Evolutionary conservation across 2,888 invertebrate genomes (phyloP).

Genomic region (Drosophila birchii): DNA sequence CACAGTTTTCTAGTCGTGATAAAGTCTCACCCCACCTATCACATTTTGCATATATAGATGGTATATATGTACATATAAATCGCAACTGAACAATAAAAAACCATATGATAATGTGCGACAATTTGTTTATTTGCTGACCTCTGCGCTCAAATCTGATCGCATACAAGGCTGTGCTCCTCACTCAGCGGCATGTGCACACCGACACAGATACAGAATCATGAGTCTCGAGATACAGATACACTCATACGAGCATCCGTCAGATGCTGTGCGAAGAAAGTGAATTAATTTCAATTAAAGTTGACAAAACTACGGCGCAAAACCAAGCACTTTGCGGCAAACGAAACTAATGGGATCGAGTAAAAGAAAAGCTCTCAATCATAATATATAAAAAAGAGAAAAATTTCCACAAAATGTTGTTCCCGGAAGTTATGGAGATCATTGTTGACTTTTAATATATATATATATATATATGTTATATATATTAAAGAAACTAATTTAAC

Average conservation of each 20-base stretch:
- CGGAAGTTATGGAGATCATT: slow-evolving; percentile 8
- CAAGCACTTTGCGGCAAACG: slow-evolving; percentile 50
- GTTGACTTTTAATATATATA: not conserved
- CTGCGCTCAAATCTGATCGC: slow-evolving; percentile 83
- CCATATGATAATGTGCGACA: slow-evolving; percentile 59
- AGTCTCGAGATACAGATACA: slow-evolving; percentile 7
- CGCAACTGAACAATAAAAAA: slow-evolving; percentile 55
- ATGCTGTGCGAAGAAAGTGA: slow-evolving; percentile 74
- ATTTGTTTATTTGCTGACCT: slow-evolving; percentile 81
- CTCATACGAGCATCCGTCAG: slow-evolving; percentile 21
- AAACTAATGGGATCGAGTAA: slow-evolving; percentile 45
- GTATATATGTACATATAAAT: slow-evolving; percentile 2
- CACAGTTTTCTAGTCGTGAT: slow-evolving; percentile 27
- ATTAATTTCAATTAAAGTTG: slow-evolving; percentile 80
- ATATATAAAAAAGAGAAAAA: not conserved
- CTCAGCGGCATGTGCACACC: slow-evolving; percentile 52
- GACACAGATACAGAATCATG: slow-evolving; percentile 23
- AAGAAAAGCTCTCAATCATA: slow-evolving; percentile 18
- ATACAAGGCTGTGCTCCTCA: slow-evolving; percentile 78
- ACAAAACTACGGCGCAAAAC: slow-evolving; percentile 78
- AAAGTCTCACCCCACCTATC: slow-evolving; percentile 1
- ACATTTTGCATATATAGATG: slow-evolving; percentile 18
- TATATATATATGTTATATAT: no score
- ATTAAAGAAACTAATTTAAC: slow-evolving; percentile 16
- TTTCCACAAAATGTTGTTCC: not conserved